Base-by-base conservation (phyloP, 2,888 invertebrate genomes). In the Apocheima hispidaria region DNA sequence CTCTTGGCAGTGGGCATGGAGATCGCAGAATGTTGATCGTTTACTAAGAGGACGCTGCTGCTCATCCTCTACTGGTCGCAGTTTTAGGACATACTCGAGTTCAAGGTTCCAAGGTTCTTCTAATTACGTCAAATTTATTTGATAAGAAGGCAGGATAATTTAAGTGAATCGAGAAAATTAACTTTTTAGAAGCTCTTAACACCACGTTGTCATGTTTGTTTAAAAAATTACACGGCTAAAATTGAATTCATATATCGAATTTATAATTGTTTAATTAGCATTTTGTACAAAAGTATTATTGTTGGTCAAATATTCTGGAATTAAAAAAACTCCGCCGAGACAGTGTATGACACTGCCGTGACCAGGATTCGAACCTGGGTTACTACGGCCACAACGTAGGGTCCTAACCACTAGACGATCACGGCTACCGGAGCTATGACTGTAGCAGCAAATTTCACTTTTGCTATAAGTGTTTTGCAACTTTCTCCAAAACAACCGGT, bases 341-440 rank as follows among this genome's bases (percentile, higher is more conserved):
- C 33, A 54, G 58, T 50, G 43, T 49, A 0, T 26, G 48, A 65
- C 87, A 89, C 88, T 94, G 94, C 94, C 94, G 94, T 94, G 94
- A 94, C 94, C 94, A 94, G 94, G 94, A 94, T 94, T 95, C 94
- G 94, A 95, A 95, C 94, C 95, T 94, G 95, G 94, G 94, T 95
- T 95, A 94, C 94, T 94, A 94, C 95, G 94, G 95, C 95, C 95
- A 95, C 95, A 95, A 95, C 95, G 95, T 94, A 94, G 94, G 94
- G 95, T 95, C 94, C 95, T 95, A 95, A 95, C 94, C 94, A 94
- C 94, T 94, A 94, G 93, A 94, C 94, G 94, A 94, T 94, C 93
- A 94, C 93, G 93, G 93, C 84, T 85, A 68, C 14, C 65, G 67
- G 57, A 70, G 69, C 69, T 66, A 40, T 55, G 52, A 52, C 36